Conservation (phyloP, 2,888 invertebrate genomes). For the Graphium colonna region DNA sequence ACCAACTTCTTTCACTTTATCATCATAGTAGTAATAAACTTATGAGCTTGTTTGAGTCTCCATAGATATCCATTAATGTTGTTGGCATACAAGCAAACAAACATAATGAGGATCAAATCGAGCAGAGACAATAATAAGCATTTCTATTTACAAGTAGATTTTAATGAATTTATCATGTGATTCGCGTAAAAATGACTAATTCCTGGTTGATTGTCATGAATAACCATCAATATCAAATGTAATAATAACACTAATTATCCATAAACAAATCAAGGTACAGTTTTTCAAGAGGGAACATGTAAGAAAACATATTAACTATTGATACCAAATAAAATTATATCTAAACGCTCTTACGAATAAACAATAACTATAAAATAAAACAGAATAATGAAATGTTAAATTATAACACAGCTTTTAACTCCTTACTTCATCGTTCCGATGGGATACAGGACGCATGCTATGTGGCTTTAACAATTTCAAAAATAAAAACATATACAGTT, state of each 20-base stretch:
- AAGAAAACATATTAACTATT: constrained; percentile 70
- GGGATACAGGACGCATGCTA: constrained; percentile 67
- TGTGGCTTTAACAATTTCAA: constrained; percentile 34
- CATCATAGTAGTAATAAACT: constrained; percentile 32
- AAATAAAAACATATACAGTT: constrained; percentile 3
- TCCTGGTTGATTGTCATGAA: constrained; percentile 67
- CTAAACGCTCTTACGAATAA: constrained; percentile 75
- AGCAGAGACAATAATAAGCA: constrained; percentile 57
- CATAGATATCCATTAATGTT: constrained; percentile 60
- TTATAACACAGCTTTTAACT: constrained; percentile 76
- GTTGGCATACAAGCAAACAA: constrained; percentile 68
- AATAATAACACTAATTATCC: constrained; percentile 60
- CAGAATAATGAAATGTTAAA: constrained; percentile 78
- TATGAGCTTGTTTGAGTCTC: constrained; percentile 45
- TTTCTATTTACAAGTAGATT: constrained; percentile 52
- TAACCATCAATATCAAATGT: constrained; percentile 70
- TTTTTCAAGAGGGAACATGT: constrained; percentile 65
- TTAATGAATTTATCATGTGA: constrained; percentile 38
- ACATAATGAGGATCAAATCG: constrained; percentile 66
- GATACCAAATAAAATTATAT: constrained; percentile 76
- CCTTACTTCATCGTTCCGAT: constrained; percentile 61
- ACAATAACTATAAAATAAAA: constrained; percentile 79
- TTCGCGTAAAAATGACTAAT: constrained; percentile 44
- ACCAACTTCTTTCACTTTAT: constrained; percentile 34
- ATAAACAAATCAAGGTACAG: constrained; percentile 77